Conservation (phyloP, 2,888 invertebrate genomes). For the Capitulum mitella region DNA sequence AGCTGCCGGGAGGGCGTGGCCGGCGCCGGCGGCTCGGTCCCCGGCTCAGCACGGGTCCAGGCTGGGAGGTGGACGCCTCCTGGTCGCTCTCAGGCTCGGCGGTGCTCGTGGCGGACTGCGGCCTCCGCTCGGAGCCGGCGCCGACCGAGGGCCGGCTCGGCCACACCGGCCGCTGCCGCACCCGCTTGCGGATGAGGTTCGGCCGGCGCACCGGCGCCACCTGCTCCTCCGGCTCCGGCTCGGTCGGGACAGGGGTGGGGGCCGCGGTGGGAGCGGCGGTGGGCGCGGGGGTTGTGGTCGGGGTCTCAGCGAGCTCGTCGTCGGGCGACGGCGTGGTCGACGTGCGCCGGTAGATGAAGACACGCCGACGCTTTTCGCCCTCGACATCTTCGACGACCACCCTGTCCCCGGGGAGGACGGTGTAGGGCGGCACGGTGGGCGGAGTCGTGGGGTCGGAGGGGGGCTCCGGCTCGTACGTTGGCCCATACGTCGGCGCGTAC, state of each 20-base stretch:
- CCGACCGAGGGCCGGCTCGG: too few relatives aligned
- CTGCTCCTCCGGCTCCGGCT: background rate
- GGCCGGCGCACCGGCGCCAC: background rate
- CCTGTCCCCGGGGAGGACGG: background rate
- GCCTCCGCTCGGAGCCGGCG: background rate
- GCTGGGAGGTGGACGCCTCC: background rate
- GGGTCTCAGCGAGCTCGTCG: background rate
- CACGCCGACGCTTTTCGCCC: background rate
- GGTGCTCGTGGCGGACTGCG: background rate
- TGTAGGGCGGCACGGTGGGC: background rate
- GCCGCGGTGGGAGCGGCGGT: background rate
- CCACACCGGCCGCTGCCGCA: background rate
- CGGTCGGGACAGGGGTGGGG: too few relatives aligned
- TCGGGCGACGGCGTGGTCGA: background rate
- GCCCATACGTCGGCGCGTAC: background rate
- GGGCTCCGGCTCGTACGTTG: background rate
- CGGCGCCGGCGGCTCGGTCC: background rate
- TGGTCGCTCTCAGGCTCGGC: background rate
- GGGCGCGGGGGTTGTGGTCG: background rate
- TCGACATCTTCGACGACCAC: background rate
- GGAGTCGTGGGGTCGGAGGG: background rate
- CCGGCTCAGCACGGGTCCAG: background rate
- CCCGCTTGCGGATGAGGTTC: background rate
- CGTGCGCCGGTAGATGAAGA: background rate
- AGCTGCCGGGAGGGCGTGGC: background rate